Evolutionary conservation across 2,888 invertebrate species (phyloP).

Genomic region (Phalangium opilio): DNA sequence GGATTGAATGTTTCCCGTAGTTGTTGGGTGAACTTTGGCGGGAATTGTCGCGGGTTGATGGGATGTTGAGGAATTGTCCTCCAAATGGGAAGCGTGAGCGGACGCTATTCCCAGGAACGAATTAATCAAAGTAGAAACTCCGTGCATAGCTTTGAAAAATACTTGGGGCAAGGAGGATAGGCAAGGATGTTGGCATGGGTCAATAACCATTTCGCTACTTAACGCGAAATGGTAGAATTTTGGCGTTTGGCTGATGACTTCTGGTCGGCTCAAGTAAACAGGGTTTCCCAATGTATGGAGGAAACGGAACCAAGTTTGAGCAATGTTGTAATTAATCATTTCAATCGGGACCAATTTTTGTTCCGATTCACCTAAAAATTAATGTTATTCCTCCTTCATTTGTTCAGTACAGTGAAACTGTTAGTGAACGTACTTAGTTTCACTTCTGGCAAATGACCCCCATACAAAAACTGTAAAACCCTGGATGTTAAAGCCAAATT

Average conservation of each 20-base stretch:
- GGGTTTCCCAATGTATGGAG: constrained; percentile 89
- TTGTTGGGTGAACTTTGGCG: no score
- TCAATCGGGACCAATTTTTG: constrained; percentile 58
- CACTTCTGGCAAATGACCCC: constrained; percentile 35
- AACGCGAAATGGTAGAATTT: constrained; percentile 67
- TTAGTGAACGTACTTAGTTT: constrained; percentile 27
- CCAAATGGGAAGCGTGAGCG: constrained; percentile 10
- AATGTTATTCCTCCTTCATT: not conserved
- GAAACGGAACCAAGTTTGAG: constrained; percentile 91
- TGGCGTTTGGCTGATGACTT: constrained; percentile 54
- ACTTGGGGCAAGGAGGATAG: constrained; percentile 61
- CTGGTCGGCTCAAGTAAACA: constrained; percentile 73
- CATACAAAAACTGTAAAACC: constrained; percentile 64
- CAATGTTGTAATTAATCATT: constrained; percentile 70
- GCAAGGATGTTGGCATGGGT: constrained; percentile 83
- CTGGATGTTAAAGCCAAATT: constrained; percentile 74
- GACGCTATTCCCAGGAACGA: constrained; percentile 67
- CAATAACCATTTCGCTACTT: constrained; percentile 53
- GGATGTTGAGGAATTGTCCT: no score
- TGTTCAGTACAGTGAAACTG: not conserved
- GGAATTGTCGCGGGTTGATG: no score
- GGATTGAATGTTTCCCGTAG: no score
- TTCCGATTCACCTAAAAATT: constrained; percentile 67
- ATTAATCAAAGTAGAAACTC: constrained; percentile 82
- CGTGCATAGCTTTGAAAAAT: constrained; percentile 84